Base-by-base conservation (phyloP, 1,140 invertebrate species). In the Solen grandis region DNA sequence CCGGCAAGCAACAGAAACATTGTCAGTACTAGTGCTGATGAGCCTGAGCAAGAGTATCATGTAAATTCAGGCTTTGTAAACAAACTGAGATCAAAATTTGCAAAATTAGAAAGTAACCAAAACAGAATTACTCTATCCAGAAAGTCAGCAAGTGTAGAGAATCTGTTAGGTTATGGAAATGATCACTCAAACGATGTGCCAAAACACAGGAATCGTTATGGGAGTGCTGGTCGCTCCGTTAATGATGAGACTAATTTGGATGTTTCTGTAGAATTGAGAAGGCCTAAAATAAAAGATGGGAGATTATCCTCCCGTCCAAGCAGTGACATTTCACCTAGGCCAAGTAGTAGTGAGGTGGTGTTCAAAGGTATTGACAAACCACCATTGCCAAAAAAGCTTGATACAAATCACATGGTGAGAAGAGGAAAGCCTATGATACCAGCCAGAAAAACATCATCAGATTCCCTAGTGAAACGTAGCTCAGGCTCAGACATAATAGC, bases 61-160 rank as follows among this genome's bases (percentile, higher is more conserved):
- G 88, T 89, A 29, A 87, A 87, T 27, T 88, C 88, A 22, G 91
- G 91, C 19, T 90, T 91, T 87, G 91, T 92, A 31, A 84, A 89
- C 69, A 90, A 89, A 80, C 80, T 90, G 22, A 72, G 88, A 46
- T 85, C 85, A 62, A 90, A 88, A 79, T 92, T 90, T 82, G 66
- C 86, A 50, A 81, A 84, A 29, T 73, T 90, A n/a, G 69, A 81
- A 50, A 76, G 74, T 41, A 82, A 79, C 62, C 85, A 62, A 5
- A 59, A 70, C 22, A 55, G 41, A 35, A 52, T 70, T 22, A 54
- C 59, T 31, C 82, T 78, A 52, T 63, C 85, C 50, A 87, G 86
- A 78, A 73, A 85, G 16, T 85, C 86, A 41, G 85, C 85, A 38
- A 91, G 90, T 84, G 72, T 90, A 10, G 89, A 91, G 62, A 88